Base-by-base conservation (phyloP, 2,797 vertebrate genomes). In the Propithecus perrieri region DNA sequence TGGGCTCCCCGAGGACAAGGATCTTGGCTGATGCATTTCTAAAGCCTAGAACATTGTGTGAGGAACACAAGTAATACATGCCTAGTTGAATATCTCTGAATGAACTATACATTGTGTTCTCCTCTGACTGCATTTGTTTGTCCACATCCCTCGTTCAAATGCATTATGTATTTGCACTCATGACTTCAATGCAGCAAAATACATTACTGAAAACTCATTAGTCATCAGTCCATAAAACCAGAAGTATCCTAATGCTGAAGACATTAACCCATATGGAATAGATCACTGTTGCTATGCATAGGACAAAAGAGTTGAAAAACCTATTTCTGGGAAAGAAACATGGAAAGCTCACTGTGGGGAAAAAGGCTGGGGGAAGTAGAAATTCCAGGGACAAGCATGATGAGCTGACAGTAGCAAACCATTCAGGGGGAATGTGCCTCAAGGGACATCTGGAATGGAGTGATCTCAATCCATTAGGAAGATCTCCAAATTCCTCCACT, bases 371-470 rank as follows among this genome's bases (percentile, higher is more conserved):
- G 33, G 61, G 48, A 81, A 86, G 55, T 15, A 41, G 90, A 86
- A 65, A 91, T 92, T 91, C 69, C 74, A 93, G 63, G 55, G 86
- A 50, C 35, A 79, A 76, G 55, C 17, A 55, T 85, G 81, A 92
- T 28, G 63, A 90, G 65, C 92, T 93, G 69, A 72, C 61, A 81
- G 94, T 61, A 95, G 83, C 85, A 30, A 88, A 67, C 57, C 35
- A 30, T 30, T 50, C 38, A 48, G 81, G n/a, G 46, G 26, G n/a
- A 63, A 41, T 71, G 46, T 43, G 65, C 53, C 95, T 84, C 74
- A 11, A 50, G 97, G 94, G 92, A 95, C 50, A 61, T 55, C 55
- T 86, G 88, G 83, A 95, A 95, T 63, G 78, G 95, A 83, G 61
- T 84, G 41, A 93, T 91, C 53, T 94, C 74, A 59, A 50, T 33